Conservation (phyloP, 2,888 invertebrate species). For the Trissoscelio sp. region DNA sequence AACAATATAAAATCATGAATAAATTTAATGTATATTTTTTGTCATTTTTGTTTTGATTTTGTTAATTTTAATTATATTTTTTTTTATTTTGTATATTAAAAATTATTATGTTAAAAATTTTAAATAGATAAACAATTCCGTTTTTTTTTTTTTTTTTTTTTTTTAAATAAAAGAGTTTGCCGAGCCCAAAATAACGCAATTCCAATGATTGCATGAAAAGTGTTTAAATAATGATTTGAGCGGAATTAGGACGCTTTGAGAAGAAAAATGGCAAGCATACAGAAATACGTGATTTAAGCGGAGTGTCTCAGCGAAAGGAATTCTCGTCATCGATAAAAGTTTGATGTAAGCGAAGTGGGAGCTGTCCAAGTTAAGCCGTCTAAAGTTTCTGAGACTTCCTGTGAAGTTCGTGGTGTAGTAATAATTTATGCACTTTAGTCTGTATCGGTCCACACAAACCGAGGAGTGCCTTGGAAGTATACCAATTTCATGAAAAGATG, state of each 20-base stretch:
- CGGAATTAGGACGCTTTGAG: constrained; percentile 18
- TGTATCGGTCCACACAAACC: constrained; percentile 71
- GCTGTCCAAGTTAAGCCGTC: constrained; percentile 67
- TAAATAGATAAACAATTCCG: too few species aligned
- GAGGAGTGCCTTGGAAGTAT: constrained; percentile 49
- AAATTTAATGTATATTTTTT: too few species aligned
- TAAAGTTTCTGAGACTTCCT: constrained; percentile 65
- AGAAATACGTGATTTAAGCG: constrained; percentile 61
- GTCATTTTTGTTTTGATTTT: too few species aligned
- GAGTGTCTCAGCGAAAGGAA: constrained; percentile 65
- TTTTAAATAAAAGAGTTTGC: too few species aligned
- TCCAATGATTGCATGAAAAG: too few species aligned
- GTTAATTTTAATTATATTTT: too few species aligned
- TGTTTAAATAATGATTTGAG: background rate
- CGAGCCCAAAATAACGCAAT: too few species aligned
- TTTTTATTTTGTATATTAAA: too few species aligned
- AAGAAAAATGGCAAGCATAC: constrained; percentile 49
- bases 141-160: too few species aligned
- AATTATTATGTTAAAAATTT: too few species aligned
- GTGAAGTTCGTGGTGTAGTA: constrained; percentile 75
- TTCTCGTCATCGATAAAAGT: constrained; percentile 78
- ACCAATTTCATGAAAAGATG: constrained; percentile 62
- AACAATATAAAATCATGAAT: too few species aligned
- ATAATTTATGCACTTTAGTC: constrained; percentile 80
- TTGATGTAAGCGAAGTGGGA: constrained; percentile 69